Percentiles rank a stretch among this genome's conserved stretches.
phyloP scores from a whole-genome alignment of 2,797 vertebrate genomes.

The Anguilla pacifica region DNA sequence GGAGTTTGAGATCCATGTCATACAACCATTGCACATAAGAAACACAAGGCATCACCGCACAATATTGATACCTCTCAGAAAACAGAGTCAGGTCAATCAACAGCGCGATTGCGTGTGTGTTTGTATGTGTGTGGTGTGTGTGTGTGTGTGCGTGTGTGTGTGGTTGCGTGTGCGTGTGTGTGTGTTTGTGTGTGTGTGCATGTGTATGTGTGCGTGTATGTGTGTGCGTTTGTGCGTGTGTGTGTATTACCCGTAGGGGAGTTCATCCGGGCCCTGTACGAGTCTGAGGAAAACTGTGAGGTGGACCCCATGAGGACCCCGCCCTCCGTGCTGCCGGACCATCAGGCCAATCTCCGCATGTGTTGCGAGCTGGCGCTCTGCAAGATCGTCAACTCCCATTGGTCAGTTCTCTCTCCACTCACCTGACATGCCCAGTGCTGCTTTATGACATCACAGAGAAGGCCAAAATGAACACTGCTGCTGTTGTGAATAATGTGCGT shows the following conservation, averaged over 20 bases:
- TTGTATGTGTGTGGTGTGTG: too few species aligned
- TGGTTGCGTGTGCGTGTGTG: neutral
- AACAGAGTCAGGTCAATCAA: too few species aligned
- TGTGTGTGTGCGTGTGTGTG: too few species aligned
- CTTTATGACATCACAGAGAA: neutral
- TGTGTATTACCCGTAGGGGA: conserved; percentile 74
- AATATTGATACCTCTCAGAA: too few species aligned
- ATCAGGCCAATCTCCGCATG: conserved; percentile 98
- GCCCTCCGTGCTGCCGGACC: conserved; percentile 89
- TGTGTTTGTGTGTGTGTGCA: neutral
- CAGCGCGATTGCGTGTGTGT: too few species aligned
- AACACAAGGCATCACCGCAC: too few species aligned
- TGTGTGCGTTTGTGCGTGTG: neutral
- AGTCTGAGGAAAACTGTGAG: conserved; percentile 98
- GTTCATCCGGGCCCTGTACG: conserved; percentile 94
- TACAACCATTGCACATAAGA: too few species aligned
- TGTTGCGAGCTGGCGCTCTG: conserved; percentile 97
- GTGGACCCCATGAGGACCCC: conserved; percentile 97
- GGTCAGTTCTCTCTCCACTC: conserved; percentile 74
- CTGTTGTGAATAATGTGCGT: neutral
- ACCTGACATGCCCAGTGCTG: neutral
- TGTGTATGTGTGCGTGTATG: neutral
- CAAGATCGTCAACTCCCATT: conserved; percentile 98
- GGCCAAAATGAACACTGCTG: neutral
- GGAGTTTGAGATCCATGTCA: too few species aligned